Evolutionary conservation across 92 coral and sea anemone species (phyloP).

Genomic region (Epizoanthus illoricatus): DNA sequence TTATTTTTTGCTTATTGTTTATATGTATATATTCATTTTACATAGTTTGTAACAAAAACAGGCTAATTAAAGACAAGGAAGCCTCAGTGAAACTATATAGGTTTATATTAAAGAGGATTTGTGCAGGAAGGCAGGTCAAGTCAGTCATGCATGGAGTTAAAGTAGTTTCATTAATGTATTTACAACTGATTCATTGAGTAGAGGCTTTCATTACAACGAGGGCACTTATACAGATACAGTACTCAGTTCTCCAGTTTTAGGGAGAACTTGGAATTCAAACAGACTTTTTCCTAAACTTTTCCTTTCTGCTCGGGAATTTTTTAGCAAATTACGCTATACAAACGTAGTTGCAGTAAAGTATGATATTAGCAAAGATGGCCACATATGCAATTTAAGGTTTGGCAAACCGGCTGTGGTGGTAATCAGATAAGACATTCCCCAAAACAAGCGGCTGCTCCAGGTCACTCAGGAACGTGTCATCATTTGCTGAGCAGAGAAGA

Average conservation of each 20-base stretch:
- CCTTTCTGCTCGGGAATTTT: background rate
- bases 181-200: too few relatives aligned
- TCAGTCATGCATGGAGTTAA: background rate
- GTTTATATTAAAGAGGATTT: too few relatives aligned
- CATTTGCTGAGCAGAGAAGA: background rate
- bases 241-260: background rate
- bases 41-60: too few relatives aligned
- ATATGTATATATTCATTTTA: too few relatives aligned
- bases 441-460: background rate
- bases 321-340: too few relatives aligned
- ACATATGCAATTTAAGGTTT: background rate
- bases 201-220: too few relatives aligned
- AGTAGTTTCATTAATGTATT: too few relatives aligned
- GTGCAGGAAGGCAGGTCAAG: too few relatives aligned
- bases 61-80: too few relatives aligned
- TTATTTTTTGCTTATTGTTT: too few relatives aligned
- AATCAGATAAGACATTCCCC: conserved; percentile 1
- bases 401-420: background rate
- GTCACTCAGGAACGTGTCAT: background rate
- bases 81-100: too few relatives aligned
- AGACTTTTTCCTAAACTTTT: background rate
- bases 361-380: background rate
- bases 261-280: background rate
- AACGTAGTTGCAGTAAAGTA: background rate
- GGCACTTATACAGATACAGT: background rate